A percentile compares a stretch with the other conserved stretches of the same genome.
These are phyloP conservation scores for Diorhabda carinulata DNA, from an alignment of 1,140 invertebrate species.

Conservation along the genomic window DNA sequence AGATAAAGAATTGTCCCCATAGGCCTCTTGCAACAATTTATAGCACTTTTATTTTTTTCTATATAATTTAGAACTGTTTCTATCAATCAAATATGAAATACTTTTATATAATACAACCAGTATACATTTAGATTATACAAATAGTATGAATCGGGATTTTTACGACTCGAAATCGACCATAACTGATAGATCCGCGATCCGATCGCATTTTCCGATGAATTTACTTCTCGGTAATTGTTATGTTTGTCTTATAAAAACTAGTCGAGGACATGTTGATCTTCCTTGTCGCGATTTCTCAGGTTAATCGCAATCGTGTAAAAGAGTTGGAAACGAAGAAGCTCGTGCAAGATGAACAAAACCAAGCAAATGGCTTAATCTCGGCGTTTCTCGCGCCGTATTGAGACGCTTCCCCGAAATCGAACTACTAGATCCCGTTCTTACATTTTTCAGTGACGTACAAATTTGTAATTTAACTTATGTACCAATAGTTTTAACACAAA, in stretches of 20 bases:
- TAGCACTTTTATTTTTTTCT: no score
- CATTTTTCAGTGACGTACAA: no score
- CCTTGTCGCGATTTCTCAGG: not conserved
- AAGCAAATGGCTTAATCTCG: not conserved
- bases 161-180: not conserved
- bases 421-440: no score
- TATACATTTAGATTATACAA: no score
- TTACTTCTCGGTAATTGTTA: conserved; percentile 1
- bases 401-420: not conserved
- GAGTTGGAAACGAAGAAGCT: not conserved
- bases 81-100: no score
- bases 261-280: conserved; percentile 1
- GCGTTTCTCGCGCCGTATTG: not conserved
- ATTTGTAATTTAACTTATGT: no score
- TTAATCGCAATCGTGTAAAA: conserved; percentile 2
- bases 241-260: not conserved
- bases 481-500: no score
- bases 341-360: not conserved
- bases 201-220: not conserved
- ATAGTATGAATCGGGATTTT: not conserved
- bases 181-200: not conserved
- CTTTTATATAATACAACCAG: no score
- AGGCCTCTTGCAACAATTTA: no score
- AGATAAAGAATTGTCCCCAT: no score
- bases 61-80: no score